Evolutionary conservation across 2,797 vertebrate genomes (phyloP), one percentile per base, ranked within the genome.

Genomic region (Molossus molossus): DNA sequence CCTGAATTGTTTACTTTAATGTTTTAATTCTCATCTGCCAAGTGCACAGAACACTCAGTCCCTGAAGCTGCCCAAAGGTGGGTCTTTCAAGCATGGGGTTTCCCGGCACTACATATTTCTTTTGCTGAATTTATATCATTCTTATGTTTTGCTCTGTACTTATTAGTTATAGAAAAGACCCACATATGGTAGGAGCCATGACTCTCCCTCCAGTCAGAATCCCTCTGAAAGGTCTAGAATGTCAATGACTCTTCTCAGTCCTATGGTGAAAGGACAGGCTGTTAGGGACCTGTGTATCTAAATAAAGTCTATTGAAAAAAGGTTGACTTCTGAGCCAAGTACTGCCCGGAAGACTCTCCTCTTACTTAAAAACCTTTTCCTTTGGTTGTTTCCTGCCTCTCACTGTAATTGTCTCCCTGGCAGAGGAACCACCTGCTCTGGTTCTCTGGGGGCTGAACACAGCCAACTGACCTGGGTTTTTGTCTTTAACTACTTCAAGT

Each of bases 351-450:
- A 88, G 79, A 81, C 80, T 86, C 70, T 94, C 72, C 48, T 93
- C 87, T 91, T 83, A 40, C 50, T 94, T 79, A 90, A 81, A 94
- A 80, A 33, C 29, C 72, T 91, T 95, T 94, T 95, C 95, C 92
- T 86, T 79, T 58, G 81, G 90, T 84, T 84, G 67, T 58, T 96
- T 97, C 93, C 95, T 81, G 55, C 67, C 40, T 94, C 77, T 92
- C 72, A 37, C 77, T 76, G 37, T 65, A 79, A 87, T 94, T 92
- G 80, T 91, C 48, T 96, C 87, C n/a, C 50, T 77, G 72, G 81
- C 62, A 94, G 87, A 97, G 95, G 83, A 97, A 89, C 73, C 86
- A 92, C 94, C 96, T 93, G 83, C 86, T 37, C 25, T 60, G 70
- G 65, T 55, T 86, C 73, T 89, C 86, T 75, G 13, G 89, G 69